Evolutionary conservation across 1,140 invertebrate genomes (phyloP).

Genomic region (Drosophila tropicalis): DNA sequence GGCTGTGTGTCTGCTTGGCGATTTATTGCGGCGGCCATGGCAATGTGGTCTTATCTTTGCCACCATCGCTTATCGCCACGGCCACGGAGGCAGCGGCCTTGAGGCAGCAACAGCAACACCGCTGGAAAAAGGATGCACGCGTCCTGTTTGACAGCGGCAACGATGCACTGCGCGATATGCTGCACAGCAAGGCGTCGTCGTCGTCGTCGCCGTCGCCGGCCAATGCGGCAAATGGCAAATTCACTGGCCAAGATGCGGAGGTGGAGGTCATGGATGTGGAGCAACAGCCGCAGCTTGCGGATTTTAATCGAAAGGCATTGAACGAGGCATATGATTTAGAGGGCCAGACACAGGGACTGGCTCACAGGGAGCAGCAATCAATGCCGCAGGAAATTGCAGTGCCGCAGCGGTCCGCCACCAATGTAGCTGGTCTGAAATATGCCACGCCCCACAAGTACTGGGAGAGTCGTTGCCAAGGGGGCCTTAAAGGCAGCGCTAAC

Average conservation of each 20-base stretch:
- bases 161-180: constrained; percentile 57
- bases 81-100: constrained; percentile 77
- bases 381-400: constrained; percentile 71
- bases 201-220: neutral
- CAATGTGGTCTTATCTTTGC: constrained; percentile 80
- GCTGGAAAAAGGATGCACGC: constrained; percentile 78
- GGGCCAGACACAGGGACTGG: constrained; percentile 21
- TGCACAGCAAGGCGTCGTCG: constrained; percentile 42
- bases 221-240: constrained; percentile 18
- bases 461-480: constrained; percentile 60
- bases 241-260: constrained; percentile 15
- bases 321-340: constrained; percentile 69
- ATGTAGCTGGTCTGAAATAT: constrained; percentile 32
- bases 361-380: constrained; percentile 52
- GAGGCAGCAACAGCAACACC: constrained; percentile 40
- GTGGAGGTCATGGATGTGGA: constrained; percentile 26
- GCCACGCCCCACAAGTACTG: constrained; percentile 67
- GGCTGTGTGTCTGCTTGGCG: constrained; percentile 74
- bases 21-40: constrained; percentile 79
- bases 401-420: constrained; percentile 12
- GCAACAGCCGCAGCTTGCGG: constrained; percentile 47
- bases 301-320: constrained; percentile 74
- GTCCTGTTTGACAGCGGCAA: constrained; percentile 65
- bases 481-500: constrained; percentile 34
- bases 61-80: constrained; percentile 82